Evolutionary conservation across 1,140 invertebrate genomes (phyloP).

Genomic region (Copidosoma floridanum): DNA sequence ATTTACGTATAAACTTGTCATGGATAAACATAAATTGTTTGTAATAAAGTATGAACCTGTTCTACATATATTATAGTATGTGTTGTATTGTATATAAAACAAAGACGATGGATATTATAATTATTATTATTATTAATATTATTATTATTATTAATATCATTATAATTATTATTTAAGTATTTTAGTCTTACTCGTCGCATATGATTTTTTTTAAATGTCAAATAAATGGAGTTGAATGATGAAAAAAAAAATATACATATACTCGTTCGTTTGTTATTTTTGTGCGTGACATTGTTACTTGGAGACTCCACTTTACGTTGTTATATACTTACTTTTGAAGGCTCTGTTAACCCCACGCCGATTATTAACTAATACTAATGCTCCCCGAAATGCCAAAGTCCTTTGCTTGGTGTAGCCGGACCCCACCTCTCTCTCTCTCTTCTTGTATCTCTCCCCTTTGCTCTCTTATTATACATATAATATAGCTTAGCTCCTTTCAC

Average conservation of each 20-base stretch:
- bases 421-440: constrained; percentile 42
- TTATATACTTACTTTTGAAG: too few relatives aligned
- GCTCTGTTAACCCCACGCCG: constrained; percentile 18
- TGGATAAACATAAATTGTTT: constrained; percentile 20
- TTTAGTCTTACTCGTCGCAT: too few relatives aligned
- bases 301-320: too few relatives aligned
- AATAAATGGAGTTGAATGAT: constrained; percentile 27
- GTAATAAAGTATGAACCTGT: constrained; percentile 11
- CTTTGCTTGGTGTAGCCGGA: constrained; percentile 54
- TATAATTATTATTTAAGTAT: too few relatives aligned
- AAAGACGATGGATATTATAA: not conserved
- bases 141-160: not conserved
- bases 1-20: too few relatives aligned
- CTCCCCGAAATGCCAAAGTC: constrained; percentile 20
- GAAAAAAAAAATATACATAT: constrained; percentile 18
- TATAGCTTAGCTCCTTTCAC: too few relatives aligned
- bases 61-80: not conserved
- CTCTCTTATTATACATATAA: too few relatives aligned
- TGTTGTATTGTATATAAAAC: constrained; percentile 23
- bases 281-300: too few relatives aligned
- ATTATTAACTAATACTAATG: constrained; percentile 26
- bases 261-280: constrained; percentile 6
- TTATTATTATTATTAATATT: not conserved
- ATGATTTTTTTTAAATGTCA: constrained; percentile 28
- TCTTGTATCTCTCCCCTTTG: constrained; percentile 14